Evolutionary conservation across 2,113 vertebrate genomes (phyloP).

Genomic region (Pleuronectes platessa): DNA sequence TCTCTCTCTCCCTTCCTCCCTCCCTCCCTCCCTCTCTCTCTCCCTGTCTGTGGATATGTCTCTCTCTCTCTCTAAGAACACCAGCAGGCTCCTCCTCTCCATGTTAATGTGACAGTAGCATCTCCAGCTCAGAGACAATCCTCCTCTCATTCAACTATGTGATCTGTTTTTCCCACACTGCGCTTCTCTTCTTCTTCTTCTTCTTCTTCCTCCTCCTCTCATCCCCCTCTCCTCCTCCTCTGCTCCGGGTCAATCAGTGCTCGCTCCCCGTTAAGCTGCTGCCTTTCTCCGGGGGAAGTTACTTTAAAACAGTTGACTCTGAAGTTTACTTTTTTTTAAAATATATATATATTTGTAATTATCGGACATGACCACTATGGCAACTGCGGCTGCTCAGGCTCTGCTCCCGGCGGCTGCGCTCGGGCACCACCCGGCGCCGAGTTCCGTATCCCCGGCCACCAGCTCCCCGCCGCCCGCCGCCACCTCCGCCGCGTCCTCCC

Average conservation of each 20-base stretch:
- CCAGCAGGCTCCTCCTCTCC: conserved; percentile 73
- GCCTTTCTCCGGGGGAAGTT: conserved; percentile 49
- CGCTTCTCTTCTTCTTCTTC: conserved; percentile 35
- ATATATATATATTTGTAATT: conserved; percentile 43
- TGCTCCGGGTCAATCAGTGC: conserved; percentile 49
- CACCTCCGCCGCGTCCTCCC: conserved; percentile 74
- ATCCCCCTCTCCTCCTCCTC: conserved; percentile 24
- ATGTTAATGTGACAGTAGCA: conserved; percentile 81
- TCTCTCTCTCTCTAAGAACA: conserved; percentile 71
- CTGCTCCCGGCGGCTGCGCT: conserved; percentile 90
- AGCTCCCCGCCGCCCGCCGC: conserved; percentile 83
- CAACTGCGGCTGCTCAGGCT: conserved; percentile 86
- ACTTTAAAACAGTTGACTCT: conserved; percentile 60
- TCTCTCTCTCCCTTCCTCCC: conserved; percentile 35
- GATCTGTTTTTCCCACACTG: conserved; percentile 66
- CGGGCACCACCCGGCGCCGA: conserved; percentile 86
- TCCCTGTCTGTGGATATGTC: conserved; percentile 30
- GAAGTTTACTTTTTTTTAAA: conserved; percentile 59
- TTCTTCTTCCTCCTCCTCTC: background rate
- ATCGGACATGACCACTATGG: conserved; percentile 85
- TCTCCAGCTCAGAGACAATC: conserved; percentile 74
- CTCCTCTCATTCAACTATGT: conserved; percentile 78
- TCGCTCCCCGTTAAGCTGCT: conserved; percentile 17
- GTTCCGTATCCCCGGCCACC: conserved; percentile 87
- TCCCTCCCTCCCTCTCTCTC: conserved; percentile 44